Evolutionary conservation across 2,888 invertebrate species (phyloP), one percentile per base, ranked within the genome.

Genomic region (Apamea crenata): DNA sequence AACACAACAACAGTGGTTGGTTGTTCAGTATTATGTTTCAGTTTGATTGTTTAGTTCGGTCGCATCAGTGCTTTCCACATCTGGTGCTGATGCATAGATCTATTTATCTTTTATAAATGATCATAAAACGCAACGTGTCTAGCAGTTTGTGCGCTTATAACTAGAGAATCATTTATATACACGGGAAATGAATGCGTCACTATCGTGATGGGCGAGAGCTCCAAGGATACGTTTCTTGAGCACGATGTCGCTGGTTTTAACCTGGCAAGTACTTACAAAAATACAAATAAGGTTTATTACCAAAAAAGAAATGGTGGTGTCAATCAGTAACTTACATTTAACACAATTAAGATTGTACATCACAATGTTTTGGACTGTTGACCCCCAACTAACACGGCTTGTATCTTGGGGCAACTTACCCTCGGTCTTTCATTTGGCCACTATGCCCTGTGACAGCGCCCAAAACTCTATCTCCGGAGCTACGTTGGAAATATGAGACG

Each of bases 11-110:
- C 69, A 81, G 21, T 68, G 29, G 63, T 69, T 70, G 61, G 61
- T 80, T 44, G 68, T 65, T 44, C 53, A 47, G 18, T 84, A 40
- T 81, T 59, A 36, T 53, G 50, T 84, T 84, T 53, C 81, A 84
- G 29, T 78, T 6, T 3, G 32, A 59, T 56, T 44, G 59, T 68
- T 47, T 44, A 36, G 12, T 29, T 65, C 53, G 36, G 3, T 2
- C n/a, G 32, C 50, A 8, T 70, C 80, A 61, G 68, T 69, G 47
- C 25, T 36, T 12, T 18, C 7, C 50, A 50, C 82, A 56, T 56
- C 25, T 84, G 85, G 36, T 36, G 66, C 32, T 65, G 53, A 53
- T 53, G 32, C 82, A 53, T 53, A 4, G 2, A 59, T 47, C 12
- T 78, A 59, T n/a, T 21, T 25, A 56, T 25, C 3, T 56, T 77